phyloP scores from a whole-genome alignment of 2,888 invertebrate species.

The Aphelenchoides bicaudatus region DNA sequence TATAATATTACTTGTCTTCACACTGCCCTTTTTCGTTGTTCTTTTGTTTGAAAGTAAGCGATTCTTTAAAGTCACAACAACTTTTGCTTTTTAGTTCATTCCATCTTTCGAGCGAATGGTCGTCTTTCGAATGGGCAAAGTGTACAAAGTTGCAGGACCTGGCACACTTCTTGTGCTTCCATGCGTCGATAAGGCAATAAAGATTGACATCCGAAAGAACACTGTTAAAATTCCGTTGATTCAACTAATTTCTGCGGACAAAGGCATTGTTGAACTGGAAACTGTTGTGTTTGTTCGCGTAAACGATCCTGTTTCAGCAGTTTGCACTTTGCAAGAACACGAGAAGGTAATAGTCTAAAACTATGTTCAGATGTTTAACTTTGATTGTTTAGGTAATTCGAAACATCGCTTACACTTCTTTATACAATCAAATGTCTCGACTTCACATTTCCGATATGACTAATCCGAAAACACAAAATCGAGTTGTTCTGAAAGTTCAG shows the following conservation, averaged over 20 bases:
- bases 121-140: constrained; percentile 56
- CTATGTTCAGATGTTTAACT: background rate
- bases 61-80: background rate
- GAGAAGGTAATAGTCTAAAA: constrained; percentile 25
- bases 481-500: constrained; percentile 40
- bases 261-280: constrained; percentile 63
- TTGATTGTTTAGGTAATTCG: constrained; percentile 40
- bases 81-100: constrained; percentile 33
- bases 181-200: constrained; percentile 61
- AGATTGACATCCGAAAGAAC: constrained; percentile 62
- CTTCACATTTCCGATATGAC: constrained; percentile 55
- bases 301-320: constrained; percentile 61
- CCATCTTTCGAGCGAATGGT: constrained; percentile 51
- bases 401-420: constrained; percentile 61
- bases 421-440: constrained; percentile 61
- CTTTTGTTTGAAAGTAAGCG: constrained; percentile 50
- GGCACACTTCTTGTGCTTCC: constrained; percentile 63
- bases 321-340: constrained; percentile 61
- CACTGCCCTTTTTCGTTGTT: constrained; percentile 56
- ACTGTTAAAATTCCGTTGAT: constrained; percentile 64
- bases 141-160: constrained; percentile 52
- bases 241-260: constrained; percentile 63
- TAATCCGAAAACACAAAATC: constrained; percentile 33
- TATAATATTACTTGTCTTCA: constrained; percentile 41
- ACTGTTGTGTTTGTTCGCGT: constrained; percentile 63